These are phyloP conservation scores for Sorex maritimensis DNA, from an alignment of 2,797 vertebrate species.

Conservation along the genomic window DNA sequence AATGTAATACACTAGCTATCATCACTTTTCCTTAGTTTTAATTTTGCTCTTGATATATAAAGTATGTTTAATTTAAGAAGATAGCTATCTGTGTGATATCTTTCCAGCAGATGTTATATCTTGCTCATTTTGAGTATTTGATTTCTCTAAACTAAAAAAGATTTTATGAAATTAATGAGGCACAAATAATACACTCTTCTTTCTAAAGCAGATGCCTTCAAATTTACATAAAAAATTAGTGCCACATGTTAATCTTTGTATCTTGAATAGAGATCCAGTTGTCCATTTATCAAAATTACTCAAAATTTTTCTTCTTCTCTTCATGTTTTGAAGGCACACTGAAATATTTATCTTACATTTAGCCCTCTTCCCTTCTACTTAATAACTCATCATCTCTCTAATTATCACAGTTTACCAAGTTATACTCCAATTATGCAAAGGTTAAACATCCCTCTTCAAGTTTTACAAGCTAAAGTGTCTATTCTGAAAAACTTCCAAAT, in stretches of 20 bases:
- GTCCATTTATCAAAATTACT: not conserved
- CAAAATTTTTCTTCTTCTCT: conserved; percentile 35
- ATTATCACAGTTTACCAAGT: not conserved
- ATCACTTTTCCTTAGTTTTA: not conserved
- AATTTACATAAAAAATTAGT: conserved; percentile 24
- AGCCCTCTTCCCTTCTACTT: not conserved
- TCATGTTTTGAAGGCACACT: conserved; percentile 44
- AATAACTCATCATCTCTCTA: conserved; percentile 19
- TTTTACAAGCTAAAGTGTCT: not conserved
- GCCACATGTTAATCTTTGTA: conserved; percentile 24
- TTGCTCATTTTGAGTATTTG: conserved; percentile 64
- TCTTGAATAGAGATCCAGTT: conserved; percentile 20
- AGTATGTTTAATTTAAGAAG: conserved; percentile 49
- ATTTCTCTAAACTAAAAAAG: conserved; percentile 20
- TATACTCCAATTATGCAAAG: conserved; percentile 1
- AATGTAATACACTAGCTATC: not conserved
- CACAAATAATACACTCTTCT: conserved; percentile 25
- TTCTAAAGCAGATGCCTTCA: conserved; percentile 46
- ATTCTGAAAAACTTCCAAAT: not conserved
- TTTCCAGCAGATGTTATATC: conserved; percentile 23
- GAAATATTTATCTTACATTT: conserved; percentile 29
- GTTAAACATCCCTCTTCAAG: conserved; percentile 28
- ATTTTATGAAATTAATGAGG: conserved; percentile 51
- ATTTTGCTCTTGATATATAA: conserved; percentile 23
- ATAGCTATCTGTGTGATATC: conserved; percentile 15